Percentiles rank a stretch among this genome's conserved stretches.
Evolutionary conservation across 2,888 invertebrate species (phyloP).

Genomic region (Ganaspis brasiliensis): DNA sequence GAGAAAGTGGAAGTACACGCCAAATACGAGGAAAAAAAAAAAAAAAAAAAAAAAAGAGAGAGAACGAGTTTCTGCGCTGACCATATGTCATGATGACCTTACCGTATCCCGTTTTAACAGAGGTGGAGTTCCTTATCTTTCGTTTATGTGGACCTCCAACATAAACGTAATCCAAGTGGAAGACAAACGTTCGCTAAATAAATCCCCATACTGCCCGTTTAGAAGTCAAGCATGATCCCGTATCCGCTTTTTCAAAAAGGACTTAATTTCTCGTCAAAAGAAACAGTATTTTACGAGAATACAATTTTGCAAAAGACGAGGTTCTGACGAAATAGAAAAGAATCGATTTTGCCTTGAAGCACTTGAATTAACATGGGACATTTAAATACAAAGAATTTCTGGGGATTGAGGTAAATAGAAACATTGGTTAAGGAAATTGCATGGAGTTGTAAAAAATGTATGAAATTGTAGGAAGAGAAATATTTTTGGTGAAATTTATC

Average conservation of each 20-base stretch:
- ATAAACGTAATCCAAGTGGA: conserved; percentile 72
- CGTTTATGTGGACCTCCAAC: conserved; percentile 65
- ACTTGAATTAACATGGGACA: too few relatives aligned
- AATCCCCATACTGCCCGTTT: conserved; percentile 58
- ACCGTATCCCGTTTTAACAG: conserved; percentile 63
- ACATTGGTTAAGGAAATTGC: too few relatives aligned
- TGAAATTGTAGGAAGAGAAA: too few relatives aligned
- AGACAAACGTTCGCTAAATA: conserved; percentile 74
- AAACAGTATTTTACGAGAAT: too few relatives aligned
- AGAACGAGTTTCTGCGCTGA: conserved; percentile 64
- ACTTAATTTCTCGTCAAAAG: not conserved
- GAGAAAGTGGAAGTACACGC: conserved; percentile 34
- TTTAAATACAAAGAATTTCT: too few relatives aligned
- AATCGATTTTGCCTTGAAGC: too few relatives aligned
- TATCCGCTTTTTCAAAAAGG: not conserved
- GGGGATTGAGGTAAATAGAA: too few relatives aligned
- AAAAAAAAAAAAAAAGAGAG: conserved; percentile 15
- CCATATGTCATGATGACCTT: conserved; percentile 72
- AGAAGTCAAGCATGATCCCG: too few relatives aligned
- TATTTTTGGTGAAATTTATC: too few relatives aligned
- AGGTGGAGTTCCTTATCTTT: conserved; percentile 65
- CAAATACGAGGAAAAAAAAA: conserved; percentile 16
- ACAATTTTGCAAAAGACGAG: too few relatives aligned
- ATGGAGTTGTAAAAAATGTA: too few relatives aligned
- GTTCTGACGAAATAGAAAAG: too few relatives aligned